phyloP scores from a whole-genome alignment of 2,113 vertebrate species.

The Osmerus eperlanus region DNA sequence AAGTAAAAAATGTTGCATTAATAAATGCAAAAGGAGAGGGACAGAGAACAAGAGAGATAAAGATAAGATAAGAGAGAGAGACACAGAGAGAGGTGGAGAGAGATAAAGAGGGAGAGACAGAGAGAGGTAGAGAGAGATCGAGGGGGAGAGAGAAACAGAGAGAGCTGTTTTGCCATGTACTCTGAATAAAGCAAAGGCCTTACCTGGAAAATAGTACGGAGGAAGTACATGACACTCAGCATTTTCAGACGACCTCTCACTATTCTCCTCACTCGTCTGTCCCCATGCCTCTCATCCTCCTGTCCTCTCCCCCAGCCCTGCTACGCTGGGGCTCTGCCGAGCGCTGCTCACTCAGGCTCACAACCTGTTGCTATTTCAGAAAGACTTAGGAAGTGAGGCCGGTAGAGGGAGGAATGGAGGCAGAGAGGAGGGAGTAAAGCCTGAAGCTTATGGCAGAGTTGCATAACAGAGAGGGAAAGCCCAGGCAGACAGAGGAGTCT shows the following conservation, averaged over 20 bases:
- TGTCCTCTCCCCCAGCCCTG: slow-evolving; percentile 53
- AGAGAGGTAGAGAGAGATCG: neutral
- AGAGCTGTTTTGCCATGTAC: neutral
- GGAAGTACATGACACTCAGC: slow-evolving; percentile 80
- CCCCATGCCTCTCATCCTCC: slow-evolving; percentile 17
- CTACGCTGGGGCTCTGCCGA: neutral
- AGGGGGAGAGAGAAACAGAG: slow-evolving; percentile 2
- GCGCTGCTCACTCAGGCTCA: slow-evolving; percentile 63
- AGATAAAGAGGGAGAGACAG: neutral
- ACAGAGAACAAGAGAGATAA: neutral
- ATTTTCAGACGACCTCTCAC: slow-evolving; percentile 69
- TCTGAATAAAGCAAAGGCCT: slow-evolving; percentile 45
- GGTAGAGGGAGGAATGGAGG: neutral
- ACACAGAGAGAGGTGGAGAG: neutral
- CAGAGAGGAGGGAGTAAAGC: neutral
- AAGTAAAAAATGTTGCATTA: neutral
- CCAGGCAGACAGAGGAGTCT: slow-evolving; percentile 10
- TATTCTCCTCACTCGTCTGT: slow-evolving; percentile 42
- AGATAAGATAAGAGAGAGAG: neutral
- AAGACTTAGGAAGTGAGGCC: slow-evolving; percentile 65
- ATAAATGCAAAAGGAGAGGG: neutral
- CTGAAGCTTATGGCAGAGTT: neutral
- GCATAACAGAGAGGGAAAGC: neutral
- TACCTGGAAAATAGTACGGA: slow-evolving; percentile 85
- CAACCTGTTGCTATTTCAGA: slow-evolving; percentile 79